A percentile compares a stretch with the other conserved stretches of the same genome.
These are phyloP conservation scores for Verasper variegatus DNA, from an alignment of 2,113 vertebrate species.

Conservation along the genomic window DNA sequence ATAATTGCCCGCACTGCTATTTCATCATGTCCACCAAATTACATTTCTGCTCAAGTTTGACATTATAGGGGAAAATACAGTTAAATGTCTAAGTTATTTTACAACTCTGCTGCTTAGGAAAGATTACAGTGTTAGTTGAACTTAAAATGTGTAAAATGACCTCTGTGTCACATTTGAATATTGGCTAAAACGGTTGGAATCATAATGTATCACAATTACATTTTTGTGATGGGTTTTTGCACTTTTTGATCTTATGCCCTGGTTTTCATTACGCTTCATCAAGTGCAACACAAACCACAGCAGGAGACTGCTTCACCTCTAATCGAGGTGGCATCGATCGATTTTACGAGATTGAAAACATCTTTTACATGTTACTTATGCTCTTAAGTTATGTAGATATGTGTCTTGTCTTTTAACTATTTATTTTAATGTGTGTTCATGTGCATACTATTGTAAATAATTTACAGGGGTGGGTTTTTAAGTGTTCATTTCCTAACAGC, in stretches of 20 bases:
- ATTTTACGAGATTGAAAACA: constrained; percentile 53
- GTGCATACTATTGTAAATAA: constrained; percentile 84
- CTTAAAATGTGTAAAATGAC: constrained; percentile 29
- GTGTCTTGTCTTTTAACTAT: constrained; percentile 82
- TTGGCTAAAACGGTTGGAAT: background rate
- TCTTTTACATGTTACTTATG: constrained; percentile 59
- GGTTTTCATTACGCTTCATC: constrained; percentile 1
- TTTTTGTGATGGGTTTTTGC: constrained; percentile 45
- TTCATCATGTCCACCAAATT: background rate
- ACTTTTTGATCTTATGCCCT: constrained; percentile 51
- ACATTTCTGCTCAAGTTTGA: constrained; percentile 1
- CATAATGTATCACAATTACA: constrained; percentile 2
- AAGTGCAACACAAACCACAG: constrained; percentile 27
- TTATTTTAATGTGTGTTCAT: constrained; percentile 92
- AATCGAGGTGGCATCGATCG: constrained; percentile 47
- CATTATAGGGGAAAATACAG: background rate
- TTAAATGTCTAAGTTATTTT: too few species aligned
- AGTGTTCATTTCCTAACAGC: constrained; percentile 29
- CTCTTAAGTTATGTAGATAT: constrained; percentile 88
- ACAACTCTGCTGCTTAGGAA: background rate
- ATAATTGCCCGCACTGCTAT: background rate
- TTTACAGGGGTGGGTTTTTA: constrained; percentile 37
- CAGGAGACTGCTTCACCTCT: constrained; percentile 48
- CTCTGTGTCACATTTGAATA: constrained; percentile 11
- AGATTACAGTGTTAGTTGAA: constrained; percentile 8